phyloP scores from a whole-genome alignment of 2,888 invertebrate species.

The Hydraecia micacea region DNA sequence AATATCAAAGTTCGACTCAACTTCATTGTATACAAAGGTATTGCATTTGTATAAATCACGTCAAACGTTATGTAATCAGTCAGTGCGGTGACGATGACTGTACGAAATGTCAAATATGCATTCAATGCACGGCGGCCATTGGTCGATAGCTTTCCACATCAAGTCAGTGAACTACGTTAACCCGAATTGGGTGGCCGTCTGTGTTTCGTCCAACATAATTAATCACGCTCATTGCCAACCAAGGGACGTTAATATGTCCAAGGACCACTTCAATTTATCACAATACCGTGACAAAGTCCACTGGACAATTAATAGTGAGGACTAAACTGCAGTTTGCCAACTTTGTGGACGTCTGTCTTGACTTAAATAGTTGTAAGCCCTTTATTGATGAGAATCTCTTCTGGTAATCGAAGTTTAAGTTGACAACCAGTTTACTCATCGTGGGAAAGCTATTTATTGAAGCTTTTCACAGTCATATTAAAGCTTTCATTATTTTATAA shows the following conservation, averaged over 20 bases:
- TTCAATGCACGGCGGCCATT: constrained; percentile 64
- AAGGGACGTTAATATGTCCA: constrained; percentile 85
- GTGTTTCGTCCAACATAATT: constrained; percentile 82
- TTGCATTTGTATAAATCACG: constrained; percentile 47
- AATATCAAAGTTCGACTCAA: constrained; percentile 22
- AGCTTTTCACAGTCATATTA: not conserved
- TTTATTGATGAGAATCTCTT: constrained; percentile 53
- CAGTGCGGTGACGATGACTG: constrained; percentile 41
- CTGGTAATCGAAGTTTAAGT: constrained; percentile 25
- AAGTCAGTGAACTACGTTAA: constrained; percentile 85
- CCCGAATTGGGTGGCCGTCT: constrained; percentile 82
- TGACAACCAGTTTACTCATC: not conserved
- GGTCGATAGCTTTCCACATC: constrained; percentile 64
- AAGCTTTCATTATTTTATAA: not conserved
- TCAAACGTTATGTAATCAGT: constrained; percentile 56
- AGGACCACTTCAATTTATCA: constrained; percentile 85
- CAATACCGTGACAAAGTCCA: constrained; percentile 80
- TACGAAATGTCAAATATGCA: constrained; percentile 59
- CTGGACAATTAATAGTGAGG: constrained; percentile 78
- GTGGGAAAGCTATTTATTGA: constrained; percentile 22
- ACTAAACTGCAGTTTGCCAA: constrained; percentile 74
- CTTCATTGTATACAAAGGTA: constrained; percentile 39
- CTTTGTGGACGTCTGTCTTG: constrained; percentile 45
- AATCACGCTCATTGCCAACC: constrained; percentile 81
- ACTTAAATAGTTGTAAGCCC: constrained; percentile 42